Percentiles rank a stretch among this genome's conserved stretches.
These are phyloP conservation scores for Mycalesis mineus DNA, from an alignment of 2,888 invertebrate genomes.

Conservation along the genomic window DNA sequence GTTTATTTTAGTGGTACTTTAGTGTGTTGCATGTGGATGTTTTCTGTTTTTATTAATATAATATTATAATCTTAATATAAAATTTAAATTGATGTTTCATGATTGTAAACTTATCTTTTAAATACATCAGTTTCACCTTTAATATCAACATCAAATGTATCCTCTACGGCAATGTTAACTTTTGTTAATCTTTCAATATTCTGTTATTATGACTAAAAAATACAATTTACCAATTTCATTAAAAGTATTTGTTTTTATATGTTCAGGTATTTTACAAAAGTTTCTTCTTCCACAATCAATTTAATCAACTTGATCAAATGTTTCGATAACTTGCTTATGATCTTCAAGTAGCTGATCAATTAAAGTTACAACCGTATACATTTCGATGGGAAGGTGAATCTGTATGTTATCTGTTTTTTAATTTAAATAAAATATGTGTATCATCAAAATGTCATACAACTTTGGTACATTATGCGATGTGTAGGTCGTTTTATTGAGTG, in stretches of 20 bases:
- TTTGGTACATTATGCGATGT: slow-evolving; percentile 54
- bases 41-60: slow-evolving; percentile 40
- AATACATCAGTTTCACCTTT: slow-evolving; percentile 28
- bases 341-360: slow-evolving; percentile 2
- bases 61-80: slow-evolving; percentile 27
- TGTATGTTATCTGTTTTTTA: slow-evolving; percentile 38
- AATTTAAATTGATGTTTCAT: slow-evolving; percentile 21
- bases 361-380: neutral
- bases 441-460: slow-evolving; percentile 41
- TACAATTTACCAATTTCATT: neutral
- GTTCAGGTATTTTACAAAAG: neutral
- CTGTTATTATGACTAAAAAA: neutral
- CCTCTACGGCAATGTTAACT: neutral
- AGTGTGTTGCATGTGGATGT: slow-evolving; percentile 60
- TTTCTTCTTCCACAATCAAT: neutral
- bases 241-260: neutral
- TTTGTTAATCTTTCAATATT: neutral
- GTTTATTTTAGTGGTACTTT: slow-evolving; percentile 28
- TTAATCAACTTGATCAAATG: neutral
- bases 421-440: slow-evolving; percentile 24
- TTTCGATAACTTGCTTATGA: no score
- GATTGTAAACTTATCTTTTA: slow-evolving; percentile 19
- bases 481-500: slow-evolving; percentile 65
- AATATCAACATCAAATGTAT: neutral
- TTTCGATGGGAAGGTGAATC: slow-evolving; percentile 41